Evolutionary conservation across 2,797 vertebrate species (phyloP).

Genomic region (Melanotaenia trifasciata): DNA sequence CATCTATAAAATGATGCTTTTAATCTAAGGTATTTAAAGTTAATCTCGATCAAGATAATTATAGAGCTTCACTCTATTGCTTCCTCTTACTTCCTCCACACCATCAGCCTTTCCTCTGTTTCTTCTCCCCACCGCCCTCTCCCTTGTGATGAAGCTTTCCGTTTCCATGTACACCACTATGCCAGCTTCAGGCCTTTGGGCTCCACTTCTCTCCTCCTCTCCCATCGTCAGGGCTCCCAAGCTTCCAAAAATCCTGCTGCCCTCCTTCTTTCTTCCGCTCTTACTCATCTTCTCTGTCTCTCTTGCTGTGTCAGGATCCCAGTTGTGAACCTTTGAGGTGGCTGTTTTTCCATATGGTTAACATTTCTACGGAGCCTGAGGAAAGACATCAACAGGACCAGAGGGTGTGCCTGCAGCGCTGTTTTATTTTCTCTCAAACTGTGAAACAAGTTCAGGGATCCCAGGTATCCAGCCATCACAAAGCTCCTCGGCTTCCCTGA

Average conservation of each 20-base stretch:
- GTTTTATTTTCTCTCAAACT: constrained; percentile 77
- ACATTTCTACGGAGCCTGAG: constrained; percentile 72
- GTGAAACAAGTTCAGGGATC: constrained; percentile 79
- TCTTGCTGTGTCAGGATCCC: constrained; percentile 83
- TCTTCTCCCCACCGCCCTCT: constrained; percentile 27
- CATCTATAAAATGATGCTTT: constrained; percentile 75
- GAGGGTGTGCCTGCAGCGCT: constrained; percentile 60
- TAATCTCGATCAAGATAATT: constrained; percentile 85
- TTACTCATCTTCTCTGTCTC: constrained; percentile 53
- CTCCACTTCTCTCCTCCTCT: constrained; percentile 50
- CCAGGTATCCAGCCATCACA: constrained; percentile 74
- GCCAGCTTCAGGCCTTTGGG: constrained; percentile 60
- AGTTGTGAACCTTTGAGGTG: constrained; percentile 87
- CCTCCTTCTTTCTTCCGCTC: constrained; percentile 5
- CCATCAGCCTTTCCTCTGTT: constrained; percentile 52
- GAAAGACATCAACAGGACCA: constrained; percentile 65
- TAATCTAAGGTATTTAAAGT: constrained; percentile 81
- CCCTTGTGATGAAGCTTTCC: constrained; percentile 57
- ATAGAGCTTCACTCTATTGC: constrained; percentile 69
- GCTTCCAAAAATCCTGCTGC: constrained; percentile 20
- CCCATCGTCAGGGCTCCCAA: constrained; percentile 42
- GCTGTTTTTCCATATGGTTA: constrained; percentile 74
- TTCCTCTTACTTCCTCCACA: constrained; percentile 55
- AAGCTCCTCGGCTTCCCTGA: constrained; percentile 64
- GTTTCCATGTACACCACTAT: constrained; percentile 47